These are phyloP conservation scores for Enteromius radiatus DNA, from an alignment of 2,797 vertebrate species.

Conservation along the genomic window DNA sequence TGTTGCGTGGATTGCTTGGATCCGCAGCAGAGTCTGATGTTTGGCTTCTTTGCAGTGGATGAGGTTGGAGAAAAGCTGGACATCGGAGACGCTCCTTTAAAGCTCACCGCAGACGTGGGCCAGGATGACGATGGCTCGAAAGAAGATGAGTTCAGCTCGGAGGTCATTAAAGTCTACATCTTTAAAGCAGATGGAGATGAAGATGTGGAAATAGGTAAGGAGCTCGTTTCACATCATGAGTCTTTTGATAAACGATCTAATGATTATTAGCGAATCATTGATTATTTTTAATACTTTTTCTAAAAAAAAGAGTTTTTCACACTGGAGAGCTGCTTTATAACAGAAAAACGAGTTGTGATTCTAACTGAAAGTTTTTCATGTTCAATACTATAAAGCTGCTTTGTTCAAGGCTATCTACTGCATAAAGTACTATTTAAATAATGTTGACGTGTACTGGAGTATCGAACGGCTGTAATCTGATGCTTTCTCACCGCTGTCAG, in stretches of 20 bases:
- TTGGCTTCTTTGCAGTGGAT: constrained; percentile 84
- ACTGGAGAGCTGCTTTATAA: not conserved
- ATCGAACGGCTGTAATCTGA: no score
- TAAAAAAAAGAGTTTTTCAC: no score
- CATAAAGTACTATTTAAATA: no score
- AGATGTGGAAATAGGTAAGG: constrained; percentile 93
- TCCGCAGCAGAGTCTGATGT: not conserved
- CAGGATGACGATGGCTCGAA: constrained; percentile 89
- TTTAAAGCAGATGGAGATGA: constrained; percentile 99
- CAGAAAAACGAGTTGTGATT: not conserved
- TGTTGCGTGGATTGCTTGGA: not conserved
- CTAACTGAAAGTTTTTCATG: no score
- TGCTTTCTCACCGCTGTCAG: no score
- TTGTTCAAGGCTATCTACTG: not conserved
- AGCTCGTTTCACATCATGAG: not conserved
- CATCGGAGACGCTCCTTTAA: constrained; percentile 91
- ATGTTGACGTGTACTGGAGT: no score
- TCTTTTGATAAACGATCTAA: not conserved
- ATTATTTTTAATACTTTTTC: no score
- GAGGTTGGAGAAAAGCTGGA: constrained; percentile 97
- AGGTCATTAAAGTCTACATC: constrained; percentile 99
- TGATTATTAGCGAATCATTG: no score
- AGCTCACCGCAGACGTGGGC: constrained; percentile 92
- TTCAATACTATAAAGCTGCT: not conserved
- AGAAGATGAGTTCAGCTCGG: constrained; percentile 92